Percentiles rank a stretch among this genome's conserved stretches.
Evolutionary conservation across 2,113 vertebrate species (phyloP).

Genomic region (Aldabrachelys gigantea): DNA sequence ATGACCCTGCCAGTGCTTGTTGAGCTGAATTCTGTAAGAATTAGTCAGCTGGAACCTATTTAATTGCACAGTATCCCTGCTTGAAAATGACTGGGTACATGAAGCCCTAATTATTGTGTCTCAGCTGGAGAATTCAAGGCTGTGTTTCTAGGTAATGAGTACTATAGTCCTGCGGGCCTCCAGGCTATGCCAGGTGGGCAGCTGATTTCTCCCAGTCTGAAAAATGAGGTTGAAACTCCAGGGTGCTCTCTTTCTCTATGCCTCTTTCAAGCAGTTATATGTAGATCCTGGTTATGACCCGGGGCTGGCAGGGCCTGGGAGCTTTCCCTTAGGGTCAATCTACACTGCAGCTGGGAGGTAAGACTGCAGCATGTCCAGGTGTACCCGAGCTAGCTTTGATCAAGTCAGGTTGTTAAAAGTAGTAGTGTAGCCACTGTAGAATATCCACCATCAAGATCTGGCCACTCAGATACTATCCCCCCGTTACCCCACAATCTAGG

Average conservation of each 20-base stretch:
- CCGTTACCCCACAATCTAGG: too few species aligned
- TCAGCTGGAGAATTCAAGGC: not conserved
- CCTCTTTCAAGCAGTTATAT: not conserved
- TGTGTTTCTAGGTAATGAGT: not conserved
- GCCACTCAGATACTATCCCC: not conserved
- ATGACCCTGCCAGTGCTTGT: not conserved
- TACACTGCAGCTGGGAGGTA: not conserved
- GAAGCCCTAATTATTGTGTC: not conserved
- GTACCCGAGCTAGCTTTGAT: not conserved
- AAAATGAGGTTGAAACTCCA: not conserved
- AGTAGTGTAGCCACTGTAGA: not conserved
- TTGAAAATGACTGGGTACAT: not conserved
- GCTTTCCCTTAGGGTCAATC: not conserved
- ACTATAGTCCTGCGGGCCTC: not conserved
- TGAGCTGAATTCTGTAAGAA: not conserved
- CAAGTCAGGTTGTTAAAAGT: not conserved
- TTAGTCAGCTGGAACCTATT: not conserved
- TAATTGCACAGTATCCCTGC: not conserved
- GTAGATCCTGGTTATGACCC: not conserved
- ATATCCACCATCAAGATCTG: not conserved
- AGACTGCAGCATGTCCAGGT: not conserved
- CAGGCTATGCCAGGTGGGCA: not conserved
- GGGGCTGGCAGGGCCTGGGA: not conserved
- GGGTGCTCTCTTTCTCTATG: not conserved
- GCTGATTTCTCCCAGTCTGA: not conserved